Percentiles rank a stretch among this genome's conserved stretches.
Evolutionary conservation across 2,888 invertebrate genomes (phyloP).

Genomic region (Girardia tigrina): DNA sequence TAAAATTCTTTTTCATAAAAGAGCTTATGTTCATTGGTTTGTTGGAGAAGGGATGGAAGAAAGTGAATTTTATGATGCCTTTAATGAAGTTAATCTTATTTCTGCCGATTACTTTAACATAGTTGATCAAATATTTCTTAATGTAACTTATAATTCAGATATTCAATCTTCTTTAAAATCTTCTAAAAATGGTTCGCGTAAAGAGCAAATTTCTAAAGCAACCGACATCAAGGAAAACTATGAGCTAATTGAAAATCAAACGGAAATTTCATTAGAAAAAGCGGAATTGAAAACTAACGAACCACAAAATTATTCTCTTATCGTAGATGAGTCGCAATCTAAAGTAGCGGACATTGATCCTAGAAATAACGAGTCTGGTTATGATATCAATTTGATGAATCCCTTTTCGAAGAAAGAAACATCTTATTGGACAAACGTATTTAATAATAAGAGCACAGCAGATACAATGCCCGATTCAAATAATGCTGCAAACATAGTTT

Average conservation of each 20-base stretch:
- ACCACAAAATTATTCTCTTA: background rate
- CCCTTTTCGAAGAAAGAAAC: background rate
- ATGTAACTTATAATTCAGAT: background rate
- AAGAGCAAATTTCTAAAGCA: background rate
- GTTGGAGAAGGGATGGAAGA: constrained; percentile 35
- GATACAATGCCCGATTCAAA: background rate
- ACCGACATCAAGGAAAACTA: background rate
- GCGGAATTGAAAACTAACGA: too few species aligned
- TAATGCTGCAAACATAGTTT: background rate
- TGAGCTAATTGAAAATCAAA: background rate
- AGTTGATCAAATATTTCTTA: background rate
- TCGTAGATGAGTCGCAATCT: background rate
- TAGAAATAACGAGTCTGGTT: background rate
- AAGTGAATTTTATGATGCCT: constrained; percentile 30
- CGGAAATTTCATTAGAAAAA: too few species aligned
- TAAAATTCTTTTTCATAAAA: constrained; percentile 31
- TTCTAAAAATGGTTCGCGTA: background rate
- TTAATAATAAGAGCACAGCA: background rate
- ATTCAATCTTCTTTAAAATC: background rate
- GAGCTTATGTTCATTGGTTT: constrained; percentile 32
- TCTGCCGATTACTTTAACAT: constrained; percentile 7
- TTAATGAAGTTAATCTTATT: background rate
- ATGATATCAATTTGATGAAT: background rate
- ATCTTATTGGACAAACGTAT: background rate
- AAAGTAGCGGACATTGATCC: background rate